Percentiles rank a stretch among this genome's conserved stretches.
Evolutionary conservation across 2,113 vertebrate genomes (phyloP).

Genomic region (Phocoena sinus): DNA sequence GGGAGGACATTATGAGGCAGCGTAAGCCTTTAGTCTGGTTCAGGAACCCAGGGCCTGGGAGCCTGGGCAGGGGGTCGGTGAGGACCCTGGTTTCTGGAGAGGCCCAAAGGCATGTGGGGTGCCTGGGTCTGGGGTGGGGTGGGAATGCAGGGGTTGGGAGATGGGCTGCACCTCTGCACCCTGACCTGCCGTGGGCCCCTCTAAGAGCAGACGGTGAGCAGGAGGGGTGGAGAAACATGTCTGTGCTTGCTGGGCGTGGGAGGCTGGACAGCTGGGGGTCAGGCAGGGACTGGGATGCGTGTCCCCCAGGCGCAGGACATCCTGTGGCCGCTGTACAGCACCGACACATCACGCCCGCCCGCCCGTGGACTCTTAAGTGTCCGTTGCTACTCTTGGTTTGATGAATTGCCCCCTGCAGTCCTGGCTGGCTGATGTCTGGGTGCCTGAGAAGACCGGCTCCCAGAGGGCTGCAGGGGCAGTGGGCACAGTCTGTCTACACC

Average conservation of each 20-base stretch:
- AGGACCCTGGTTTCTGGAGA: background rate
- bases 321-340: fast-evolving
- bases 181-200: background rate
- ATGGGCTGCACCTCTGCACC: background rate
- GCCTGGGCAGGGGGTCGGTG: background rate
- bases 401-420: background rate
- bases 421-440: background rate
- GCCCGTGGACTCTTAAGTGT: background rate
- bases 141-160: background rate
- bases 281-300: background rate
- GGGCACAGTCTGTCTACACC: background rate
- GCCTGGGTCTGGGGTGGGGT: background rate
- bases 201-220: background rate
- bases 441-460: background rate
- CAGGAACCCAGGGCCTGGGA: background rate
- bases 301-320: background rate
- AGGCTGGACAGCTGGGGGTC: background rate
- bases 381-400: no score
- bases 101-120: background rate
- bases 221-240: background rate
- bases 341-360: background rate
- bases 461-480: background rate
- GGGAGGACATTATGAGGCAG: background rate
- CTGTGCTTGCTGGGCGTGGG: no score
- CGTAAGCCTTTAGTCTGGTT: background rate